phyloP scores from a whole-genome alignment of 2,888 invertebrate species.

The Aethes cnicana region DNA sequence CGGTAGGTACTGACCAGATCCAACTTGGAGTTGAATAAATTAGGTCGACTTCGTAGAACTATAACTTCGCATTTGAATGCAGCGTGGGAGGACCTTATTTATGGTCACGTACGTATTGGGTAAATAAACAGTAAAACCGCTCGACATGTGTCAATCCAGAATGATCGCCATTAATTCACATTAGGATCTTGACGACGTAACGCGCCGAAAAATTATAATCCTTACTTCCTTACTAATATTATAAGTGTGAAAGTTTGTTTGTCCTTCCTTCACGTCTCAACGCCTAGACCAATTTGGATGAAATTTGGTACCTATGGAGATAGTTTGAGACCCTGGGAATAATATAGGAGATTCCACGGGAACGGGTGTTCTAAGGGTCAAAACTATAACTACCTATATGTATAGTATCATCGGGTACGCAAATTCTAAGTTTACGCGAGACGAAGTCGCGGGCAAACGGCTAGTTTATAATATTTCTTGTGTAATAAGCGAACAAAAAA shows the following conservation, averaged over 20 bases:
- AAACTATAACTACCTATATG: too few species aligned
- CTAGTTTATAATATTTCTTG: conserved; percentile 15
- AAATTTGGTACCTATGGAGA: too few species aligned
- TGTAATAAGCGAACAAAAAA: conserved; percentile 11
- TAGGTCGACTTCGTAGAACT: conserved; percentile 24
- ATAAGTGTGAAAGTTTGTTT: too few species aligned
- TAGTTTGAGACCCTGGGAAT: too few species aligned
- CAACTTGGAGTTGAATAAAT: conserved; percentile 19
- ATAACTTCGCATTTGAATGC: background rate
- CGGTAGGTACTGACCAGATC: conserved; percentile 7
- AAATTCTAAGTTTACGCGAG: too few species aligned
- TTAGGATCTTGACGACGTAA: conserved; percentile 18
- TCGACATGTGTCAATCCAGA: background rate
- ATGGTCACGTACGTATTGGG: background rate
- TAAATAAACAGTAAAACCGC: conserved; percentile 12
- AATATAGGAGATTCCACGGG: too few species aligned
- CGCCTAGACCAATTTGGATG: too few species aligned
- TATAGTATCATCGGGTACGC: too few species aligned
- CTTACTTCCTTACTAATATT: too few species aligned
- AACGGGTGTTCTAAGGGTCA: too few species aligned
- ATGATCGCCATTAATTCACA: background rate
- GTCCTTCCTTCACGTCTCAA: too few species aligned
- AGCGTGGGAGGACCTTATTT: conserved; percentile 1
- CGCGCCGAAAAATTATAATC: conserved; percentile 11
- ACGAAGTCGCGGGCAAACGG: too few species aligned